These are phyloP conservation scores for Drosophila lowei DNA, from an alignment of 1,140 invertebrate genomes.

Conservation along the genomic window DNA sequence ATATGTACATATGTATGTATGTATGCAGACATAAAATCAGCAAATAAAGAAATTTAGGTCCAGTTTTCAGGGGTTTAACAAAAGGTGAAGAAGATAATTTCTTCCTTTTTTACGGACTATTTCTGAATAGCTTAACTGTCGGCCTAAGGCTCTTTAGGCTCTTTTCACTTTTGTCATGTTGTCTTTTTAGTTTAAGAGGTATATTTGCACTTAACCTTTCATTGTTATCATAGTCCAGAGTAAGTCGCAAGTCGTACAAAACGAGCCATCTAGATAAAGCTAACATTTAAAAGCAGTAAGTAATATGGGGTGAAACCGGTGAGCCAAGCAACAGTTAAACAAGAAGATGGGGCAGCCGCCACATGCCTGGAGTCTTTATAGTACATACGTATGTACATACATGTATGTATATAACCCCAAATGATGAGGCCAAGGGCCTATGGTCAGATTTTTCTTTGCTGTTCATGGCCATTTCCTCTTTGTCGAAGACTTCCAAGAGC, in stretches of 20 bases:
- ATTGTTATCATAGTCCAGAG: conserved; percentile 38
- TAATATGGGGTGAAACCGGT: conserved; percentile 2
- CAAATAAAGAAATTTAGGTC: too few relatives aligned
- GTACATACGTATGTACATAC: neutral
- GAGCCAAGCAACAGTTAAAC: conserved; percentile 8
- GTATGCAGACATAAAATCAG: neutral
- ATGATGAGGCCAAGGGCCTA: neutral
- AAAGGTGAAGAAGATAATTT: too few relatives aligned
- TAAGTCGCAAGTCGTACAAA: conserved; percentile 1
- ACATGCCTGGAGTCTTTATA: neutral
- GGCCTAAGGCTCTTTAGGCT: neutral
- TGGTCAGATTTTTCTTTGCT: too few relatives aligned
- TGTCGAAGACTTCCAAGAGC: neutral
- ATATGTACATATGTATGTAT: conserved; percentile 1
- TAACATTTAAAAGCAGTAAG: conserved; percentile 20
- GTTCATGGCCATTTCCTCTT: neutral
- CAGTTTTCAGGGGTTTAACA: too few relatives aligned
- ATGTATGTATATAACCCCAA: too few relatives aligned
- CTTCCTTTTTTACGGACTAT: too few relatives aligned
- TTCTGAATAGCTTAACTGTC: too few relatives aligned
- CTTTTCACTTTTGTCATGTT: neutral
- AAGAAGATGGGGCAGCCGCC: conserved; percentile 2
- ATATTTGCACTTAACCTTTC: conserved; percentile 50
- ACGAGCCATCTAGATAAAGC: conserved; percentile 15
- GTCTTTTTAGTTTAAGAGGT: conserved; percentile 24